phyloP scores from a whole-genome alignment of 1,140 invertebrate genomes.

The Phenacoccus solenopsis region DNA sequence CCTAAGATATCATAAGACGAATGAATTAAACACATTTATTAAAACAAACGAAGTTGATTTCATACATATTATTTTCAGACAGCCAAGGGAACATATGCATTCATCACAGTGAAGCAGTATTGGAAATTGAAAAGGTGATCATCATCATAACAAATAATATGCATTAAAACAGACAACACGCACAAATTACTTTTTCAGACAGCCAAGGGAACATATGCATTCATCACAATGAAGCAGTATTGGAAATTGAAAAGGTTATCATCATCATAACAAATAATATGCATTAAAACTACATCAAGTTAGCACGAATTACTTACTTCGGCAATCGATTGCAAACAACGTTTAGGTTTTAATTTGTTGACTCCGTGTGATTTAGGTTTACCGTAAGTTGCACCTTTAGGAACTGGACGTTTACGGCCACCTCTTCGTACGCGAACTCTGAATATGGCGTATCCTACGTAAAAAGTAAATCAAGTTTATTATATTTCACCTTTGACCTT shows the following conservation, averaged over 20 bases:
- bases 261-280: neutral
- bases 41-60: too few relatives aligned
- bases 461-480: too few relatives aligned
- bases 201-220: slow-evolving; percentile 31
- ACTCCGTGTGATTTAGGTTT: slow-evolving; percentile 99
- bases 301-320: slow-evolving; percentile 73
- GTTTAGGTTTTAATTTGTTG: slow-evolving; percentile 90
- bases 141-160: neutral
- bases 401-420: slow-evolving; percentile 93
- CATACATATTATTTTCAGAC: too few relatives aligned
- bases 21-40: too few relatives aligned
- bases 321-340: slow-evolving; percentile 91
- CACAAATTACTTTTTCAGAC: too few relatives aligned
- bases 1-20: too few relatives aligned
- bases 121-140: neutral
- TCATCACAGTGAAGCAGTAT: slow-evolving; percentile 7
- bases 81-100: slow-evolving; percentile 31
- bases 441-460: slow-evolving; percentile 88
- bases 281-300: too few relatives aligned
- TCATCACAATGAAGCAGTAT: slow-evolving; percentile 9
- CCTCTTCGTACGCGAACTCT: slow-evolving; percentile 95
- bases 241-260: neutral
- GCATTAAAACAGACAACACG: too few relatives aligned
- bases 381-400: slow-evolving; percentile 96
- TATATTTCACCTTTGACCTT: too few relatives aligned